Evolutionary conservation across 2,888 invertebrate species (phyloP), one percentile per base, ranked within the genome.

Genomic region (Eucera pruinosa): DNA sequence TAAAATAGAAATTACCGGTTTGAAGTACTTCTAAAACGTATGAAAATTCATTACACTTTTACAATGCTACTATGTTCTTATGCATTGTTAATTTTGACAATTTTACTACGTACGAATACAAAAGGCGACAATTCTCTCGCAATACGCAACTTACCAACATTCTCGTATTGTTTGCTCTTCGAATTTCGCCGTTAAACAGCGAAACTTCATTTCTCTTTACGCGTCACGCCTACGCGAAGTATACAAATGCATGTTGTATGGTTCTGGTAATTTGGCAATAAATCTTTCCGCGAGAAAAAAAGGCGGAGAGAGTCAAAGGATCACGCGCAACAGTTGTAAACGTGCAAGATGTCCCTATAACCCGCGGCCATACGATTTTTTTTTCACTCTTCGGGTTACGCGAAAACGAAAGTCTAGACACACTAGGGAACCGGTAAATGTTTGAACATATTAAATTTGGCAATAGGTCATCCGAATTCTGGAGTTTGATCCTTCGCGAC

Each of bases 391-490:
- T 30, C 52, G 41, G 61, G 50, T 66, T 43, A 47, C n/a, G 30
- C 15, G 55, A 73, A 71, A 68, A 72, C 43, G 68, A 71, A 81
- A 74, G 69, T 68, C 39, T 68, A n/a, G n/a, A n/a, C n/a, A n/a
- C n/a, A n/a, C n/a, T 7, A 60, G 50, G 41, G 9, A 48, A 50
- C 27, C 36, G 39, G 9, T 25, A 41, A 18, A 41, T 18, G 18
- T 30, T 61, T 23, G 15, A 33, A 52, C 33, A 11, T 39, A 48
- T 30, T 15, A 55, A 83, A 68, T 82, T 82, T 55, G 36, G 52
- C 27, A 67, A 80, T 69, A 64, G 52, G 58, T 74, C 58, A 55
- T 55, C 15, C 36, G 43, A 36, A 55, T 50, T 33, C 0, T 33
- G 6, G 4, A 39, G 25, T 45, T 64, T 27, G 27, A 33, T 39